Base-by-base conservation (phyloP, 2,113 vertebrate genomes). In the Protobothrops flavoviridis region DNA sequence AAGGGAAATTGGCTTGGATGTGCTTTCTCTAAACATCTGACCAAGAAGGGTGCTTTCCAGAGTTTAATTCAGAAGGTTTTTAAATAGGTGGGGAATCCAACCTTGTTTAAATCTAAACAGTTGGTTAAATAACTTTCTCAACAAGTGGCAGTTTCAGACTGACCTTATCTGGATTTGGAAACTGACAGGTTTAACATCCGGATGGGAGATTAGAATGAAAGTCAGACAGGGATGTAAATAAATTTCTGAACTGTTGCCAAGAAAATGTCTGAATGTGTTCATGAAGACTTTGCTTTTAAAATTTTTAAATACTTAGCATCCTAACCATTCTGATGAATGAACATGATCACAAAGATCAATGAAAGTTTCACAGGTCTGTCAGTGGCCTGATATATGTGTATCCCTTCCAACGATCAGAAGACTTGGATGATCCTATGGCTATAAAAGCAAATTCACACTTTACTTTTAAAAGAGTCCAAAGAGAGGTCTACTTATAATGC, bases 21-120 rank as follows among this genome's bases (percentile, higher is more conserved):
- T 5, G 24, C 23, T 92, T 74, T 56, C 50, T 81, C 61, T 81
- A 56, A 92, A 48, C 87, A 56, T 43, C 24, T 64, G 45, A 81
- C 33, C 87, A 81, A n/a, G 6, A 50, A 92, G 64, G 55, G 33
- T 92, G 61, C 17, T 45, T 87, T 11, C 61, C 61, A 56, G 56
- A 56, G 92, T 39, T 92, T 92, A 92, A 87, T 89, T 92, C 87
- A 91, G 89, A 91, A 5, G 15, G 5, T 39, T 1, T 91, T 89
- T 57, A 92, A 81, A 87, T 87, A 74, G 26, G 74, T 23, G n/a
- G 43, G 33, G 17, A 23, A 48, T 92, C 74, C 81, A 64, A 24
- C 53, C 87, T 74, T 89, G 50, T 81, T 92, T 55, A 88, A 92
- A 89, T 81, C 43, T 56, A 45, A 52, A 43, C n/a, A 92, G 81